Base-by-base conservation (phyloP, 1,140 invertebrate genomes). In the Triops cancriformis region DNA sequence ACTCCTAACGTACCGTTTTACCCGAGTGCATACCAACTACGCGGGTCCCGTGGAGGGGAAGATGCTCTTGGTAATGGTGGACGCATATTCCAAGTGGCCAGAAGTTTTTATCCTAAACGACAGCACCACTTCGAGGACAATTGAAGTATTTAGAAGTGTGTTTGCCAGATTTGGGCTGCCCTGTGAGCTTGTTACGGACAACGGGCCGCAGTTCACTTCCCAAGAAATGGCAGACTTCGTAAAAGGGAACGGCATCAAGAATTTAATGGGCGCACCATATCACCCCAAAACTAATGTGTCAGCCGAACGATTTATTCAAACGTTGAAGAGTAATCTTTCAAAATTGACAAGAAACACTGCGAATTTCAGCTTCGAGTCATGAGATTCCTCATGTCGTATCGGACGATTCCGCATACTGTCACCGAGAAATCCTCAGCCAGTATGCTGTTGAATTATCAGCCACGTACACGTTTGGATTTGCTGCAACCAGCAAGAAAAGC, bases 71-170 rank as follows among this genome's bases (percentile, higher is more conserved):
- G 80, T 87, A 0, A 73, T 88, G 0, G 83, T 87, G 0, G 86
- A 88, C 76, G 82, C 85, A 1, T 83, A 82, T 78, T 85, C 84
- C 6, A 87, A 87, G 79, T 88, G 85, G 86, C 80, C 81, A 9
- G 83, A 85, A 77, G 81, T 85, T 10, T 79, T 74, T 9, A 51
- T 78, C 41, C 51, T 81, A n/a, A n/a, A 26, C 3, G 18, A 18
- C n/a, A 75, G 2, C 37, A 79, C 77, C 7, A 26, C 78, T 27
- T 26, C 2, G 42, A 28, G 23, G n/a, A 79, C 78, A 10, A 79
- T 77, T 73, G 78, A 73, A 41, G 77, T 45, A 26, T 42, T 85
- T 18, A 31, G 80, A 81, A 64, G 64, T 79, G 82, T 84, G 9
- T 86, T 86, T 81, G 79, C 83, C 11, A 79, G 80, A 72, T 82